Evolutionary conservation across 53 echinoderm and acorn worm species (phyloP).

Genomic region (Apostichopus leukothele): DNA sequence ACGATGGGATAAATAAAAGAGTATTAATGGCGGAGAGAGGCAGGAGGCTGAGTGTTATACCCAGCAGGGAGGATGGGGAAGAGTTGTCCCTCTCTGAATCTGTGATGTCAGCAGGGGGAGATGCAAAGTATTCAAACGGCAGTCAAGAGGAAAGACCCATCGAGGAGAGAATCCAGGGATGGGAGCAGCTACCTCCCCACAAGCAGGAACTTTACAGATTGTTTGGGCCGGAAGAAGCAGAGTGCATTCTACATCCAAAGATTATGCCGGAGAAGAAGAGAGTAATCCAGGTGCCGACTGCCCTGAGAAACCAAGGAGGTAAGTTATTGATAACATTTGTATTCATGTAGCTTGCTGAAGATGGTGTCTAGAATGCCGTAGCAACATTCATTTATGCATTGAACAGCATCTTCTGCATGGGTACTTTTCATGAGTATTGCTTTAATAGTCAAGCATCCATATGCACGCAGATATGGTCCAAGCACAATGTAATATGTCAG

Average conservation of each 20-base stretch:
- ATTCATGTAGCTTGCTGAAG: too few relatives aligned
- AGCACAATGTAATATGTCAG: too few relatives aligned
- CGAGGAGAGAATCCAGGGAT: slow-evolving; percentile 43
- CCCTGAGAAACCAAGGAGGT: slow-evolving; percentile 86
- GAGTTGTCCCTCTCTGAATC: slow-evolving; percentile 24
- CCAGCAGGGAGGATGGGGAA: slow-evolving; percentile 37
- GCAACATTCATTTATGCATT: too few relatives aligned
- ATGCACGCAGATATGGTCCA: too few relatives aligned
- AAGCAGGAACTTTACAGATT: slow-evolving; percentile 77
- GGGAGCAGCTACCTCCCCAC: slow-evolving; percentile 63
- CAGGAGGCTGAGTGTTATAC: slow-evolving; percentile 41
- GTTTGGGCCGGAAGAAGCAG: slow-evolving; percentile 81
- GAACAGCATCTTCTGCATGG: too few relatives aligned
- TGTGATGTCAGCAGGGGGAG: slow-evolving; percentile 49
- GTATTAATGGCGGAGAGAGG: background rate
- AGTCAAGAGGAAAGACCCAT: background rate
- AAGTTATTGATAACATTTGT: background rate
- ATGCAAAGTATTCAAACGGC: slow-evolving; percentile 2
- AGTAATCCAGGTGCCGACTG: slow-evolving; percentile 62
- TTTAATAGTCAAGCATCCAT: too few relatives aligned
- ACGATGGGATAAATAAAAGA: background rate
- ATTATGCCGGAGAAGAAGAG: slow-evolving; percentile 78
- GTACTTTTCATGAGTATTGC: too few relatives aligned
- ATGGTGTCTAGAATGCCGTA: too few relatives aligned
- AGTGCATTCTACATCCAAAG: slow-evolving; percentile 80